Base-by-base conservation (phyloP, 2,797 vertebrate genomes). In the Anabas testudineus region DNA sequence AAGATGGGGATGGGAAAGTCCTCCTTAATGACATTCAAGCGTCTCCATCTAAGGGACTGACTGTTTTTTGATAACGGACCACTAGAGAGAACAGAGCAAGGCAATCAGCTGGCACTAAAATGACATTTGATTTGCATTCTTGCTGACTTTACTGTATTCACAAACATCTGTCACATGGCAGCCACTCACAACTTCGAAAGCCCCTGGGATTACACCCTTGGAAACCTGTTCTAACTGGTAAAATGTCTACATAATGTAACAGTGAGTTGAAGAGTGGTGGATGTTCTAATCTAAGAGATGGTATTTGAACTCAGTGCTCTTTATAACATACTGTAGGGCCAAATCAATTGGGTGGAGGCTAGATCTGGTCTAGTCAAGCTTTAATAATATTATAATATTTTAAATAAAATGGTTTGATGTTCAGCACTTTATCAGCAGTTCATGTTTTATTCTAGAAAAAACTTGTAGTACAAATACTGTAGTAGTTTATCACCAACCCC, bases 111-210 rank as follows among this genome's bases (percentile, higher is more conserved):
- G 84, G 69, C 80, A 88, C 78, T 85, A 87, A 91, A 60, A 67
- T 87, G 80, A 85, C 84, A 88, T 88, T 88, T 88, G 26, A 86
- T 88, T 85, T 83, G 69, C 78, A 82, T 87, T 74, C 34, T 2
- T 51, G 63, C 61, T 55, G 79, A 76, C 37, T 62, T 67, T 62
- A 79, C 78, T 59, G 68, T 77, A 74, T 58, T 56, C 64, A 61
- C 65, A 77, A 66, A 73, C 58, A 68, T 52, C 52, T 46, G 67
- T 70, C 82, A 69, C 59, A 58, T 73, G 70, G 65, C 71, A 74
- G 67, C 16, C 1, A 55, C 51, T 60, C 43, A 21, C 52, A 58
- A 12, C 47, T 47, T 45, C 18, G 24, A 62, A 67, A 67, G 22
- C 30, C 49, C 36, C 63, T 21, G 36, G 19, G 63, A 66, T 14